phyloP scores from a whole-genome alignment of 2,888 invertebrate species.

The Standfussiana lucernea region DNA sequence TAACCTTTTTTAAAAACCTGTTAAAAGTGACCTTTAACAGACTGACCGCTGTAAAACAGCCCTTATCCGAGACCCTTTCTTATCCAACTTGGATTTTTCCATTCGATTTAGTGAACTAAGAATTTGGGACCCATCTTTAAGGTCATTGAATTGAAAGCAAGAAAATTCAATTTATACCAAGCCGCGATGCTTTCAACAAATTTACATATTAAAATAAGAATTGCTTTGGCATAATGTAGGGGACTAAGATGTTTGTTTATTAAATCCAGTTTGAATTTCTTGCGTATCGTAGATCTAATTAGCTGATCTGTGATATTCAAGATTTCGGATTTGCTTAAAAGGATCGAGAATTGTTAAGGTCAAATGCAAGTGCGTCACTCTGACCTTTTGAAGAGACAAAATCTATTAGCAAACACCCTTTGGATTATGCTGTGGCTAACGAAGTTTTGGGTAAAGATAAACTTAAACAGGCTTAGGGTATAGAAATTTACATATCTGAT shows the following conservation, averaged over 20 bases:
- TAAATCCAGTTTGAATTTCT: constrained; percentile 55
- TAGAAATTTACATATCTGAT: constrained; percentile 44
- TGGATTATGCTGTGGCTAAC: constrained; percentile 8
- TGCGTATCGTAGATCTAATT: constrained; percentile 41
- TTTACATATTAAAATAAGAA: constrained; percentile 72
- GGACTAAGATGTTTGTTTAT: constrained; percentile 61
- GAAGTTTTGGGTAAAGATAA: constrained; percentile 26
- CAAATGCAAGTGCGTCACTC: constrained; percentile 6
- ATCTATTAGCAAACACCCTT: constrained; percentile 9
- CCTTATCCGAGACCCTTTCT: constrained; percentile 74
- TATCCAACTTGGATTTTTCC: constrained; percentile 78
- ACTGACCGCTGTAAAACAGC: constrained; percentile 74
- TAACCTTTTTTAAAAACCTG: constrained; percentile 74
- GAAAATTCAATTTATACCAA: constrained; percentile 77
- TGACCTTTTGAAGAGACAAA: constrained; percentile 7
- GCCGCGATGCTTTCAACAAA: constrained; percentile 68
- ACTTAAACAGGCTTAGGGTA: constrained; percentile 12
- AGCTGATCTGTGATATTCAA: constrained; percentile 37
- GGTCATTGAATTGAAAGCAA: constrained; percentile 73
- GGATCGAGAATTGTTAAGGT: constrained; percentile 13
- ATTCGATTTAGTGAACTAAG: constrained; percentile 76
- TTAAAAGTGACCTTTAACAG: constrained; percentile 73
- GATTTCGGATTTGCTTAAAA: constrained; percentile 18
- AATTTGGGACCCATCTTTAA: constrained; percentile 71
- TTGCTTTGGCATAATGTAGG: constrained; percentile 65